Evolutionary conservation across 2,888 invertebrate genomes (phyloP).

Genomic region (Stenurella melanura): DNA sequence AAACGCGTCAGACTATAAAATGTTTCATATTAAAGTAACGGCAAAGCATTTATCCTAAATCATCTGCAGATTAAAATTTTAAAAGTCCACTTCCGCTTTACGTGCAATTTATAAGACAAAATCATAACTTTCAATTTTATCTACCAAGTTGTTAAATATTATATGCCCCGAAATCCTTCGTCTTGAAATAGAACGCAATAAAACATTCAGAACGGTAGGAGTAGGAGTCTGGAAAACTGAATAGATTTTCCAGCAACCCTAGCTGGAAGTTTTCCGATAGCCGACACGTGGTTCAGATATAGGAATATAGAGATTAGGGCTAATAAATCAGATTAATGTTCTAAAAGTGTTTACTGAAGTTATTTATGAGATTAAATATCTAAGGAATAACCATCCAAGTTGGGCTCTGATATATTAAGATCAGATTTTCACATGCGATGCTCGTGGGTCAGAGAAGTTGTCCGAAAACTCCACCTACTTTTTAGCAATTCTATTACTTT

Average conservation of each 20-base stretch:
- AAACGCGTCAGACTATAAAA: background rate
- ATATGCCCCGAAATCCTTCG: background rate
- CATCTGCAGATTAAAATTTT: background rate
- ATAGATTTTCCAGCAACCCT: background rate
- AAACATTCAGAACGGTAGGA: conserved; percentile 5
- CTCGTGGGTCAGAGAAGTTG: background rate
- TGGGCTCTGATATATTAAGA: conserved; percentile 1
- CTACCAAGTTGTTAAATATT: conserved; percentile 1
- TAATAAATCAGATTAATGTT: conserved; percentile 30
- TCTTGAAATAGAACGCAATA: conserved; percentile 14
- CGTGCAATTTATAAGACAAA: background rate
- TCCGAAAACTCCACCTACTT: too few species aligned
- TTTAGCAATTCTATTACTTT: too few species aligned
- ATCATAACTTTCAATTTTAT: background rate
- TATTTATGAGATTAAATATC: conserved; percentile 32
- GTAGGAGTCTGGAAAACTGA: background rate
- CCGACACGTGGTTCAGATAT: conserved; percentile 15
- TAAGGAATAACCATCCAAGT: conserved; percentile 23
- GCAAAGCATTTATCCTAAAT: background rate
- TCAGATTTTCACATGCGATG: background rate
- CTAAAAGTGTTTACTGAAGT: conserved; percentile 23
- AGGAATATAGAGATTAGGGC: conserved; percentile 22
- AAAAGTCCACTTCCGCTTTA: background rate
- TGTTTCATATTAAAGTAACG: background rate
- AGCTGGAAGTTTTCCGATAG: conserved; percentile 13